phyloP scores from a whole-genome alignment of 2,888 invertebrate genomes.

The Hyppa rectilinea region DNA sequence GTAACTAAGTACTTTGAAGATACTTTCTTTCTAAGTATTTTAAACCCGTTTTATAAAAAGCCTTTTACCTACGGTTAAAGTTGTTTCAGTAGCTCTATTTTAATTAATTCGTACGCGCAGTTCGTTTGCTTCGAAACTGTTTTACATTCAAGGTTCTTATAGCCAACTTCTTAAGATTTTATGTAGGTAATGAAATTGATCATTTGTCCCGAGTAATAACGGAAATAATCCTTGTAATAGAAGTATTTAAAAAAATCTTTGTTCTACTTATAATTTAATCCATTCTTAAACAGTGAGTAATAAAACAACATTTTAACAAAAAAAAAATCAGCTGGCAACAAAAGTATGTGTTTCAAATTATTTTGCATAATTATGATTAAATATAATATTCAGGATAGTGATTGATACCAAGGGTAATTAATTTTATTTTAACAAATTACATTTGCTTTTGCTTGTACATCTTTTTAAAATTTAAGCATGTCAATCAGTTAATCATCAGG shows the following conservation, averaged over 20 bases:
- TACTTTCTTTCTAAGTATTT: background rate
- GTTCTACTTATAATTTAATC: background rate
- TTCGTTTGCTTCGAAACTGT: background rate
- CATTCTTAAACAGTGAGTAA: background rate
- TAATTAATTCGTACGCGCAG: background rate
- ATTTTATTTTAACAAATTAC: background rate
- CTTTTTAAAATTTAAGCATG: background rate
- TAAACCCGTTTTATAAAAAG: background rate
- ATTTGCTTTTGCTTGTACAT: background rate
- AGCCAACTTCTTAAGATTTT: background rate
- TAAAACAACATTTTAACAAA: too few species aligned
- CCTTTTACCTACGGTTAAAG: background rate
- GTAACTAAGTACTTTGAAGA: background rate
- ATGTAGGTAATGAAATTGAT: background rate
- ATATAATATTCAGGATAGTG: background rate
- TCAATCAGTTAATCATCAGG: too few species aligned
- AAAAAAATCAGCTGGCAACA: conserved; percentile 11
- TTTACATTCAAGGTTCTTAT: conserved; percentile 1
- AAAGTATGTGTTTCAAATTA: conserved; percentile 12
- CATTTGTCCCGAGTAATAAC: background rate
- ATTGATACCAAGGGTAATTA: background rate
- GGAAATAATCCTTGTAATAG: background rate
- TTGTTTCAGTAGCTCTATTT: background rate
- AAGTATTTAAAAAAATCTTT: background rate
- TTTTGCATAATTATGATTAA: background rate